A percentile compares a stretch with the other conserved stretches of the same genome.
Evolutionary conservation across 2,113 vertebrate species (phyloP).

Genomic region (Rhabdomys dilectus): DNA sequence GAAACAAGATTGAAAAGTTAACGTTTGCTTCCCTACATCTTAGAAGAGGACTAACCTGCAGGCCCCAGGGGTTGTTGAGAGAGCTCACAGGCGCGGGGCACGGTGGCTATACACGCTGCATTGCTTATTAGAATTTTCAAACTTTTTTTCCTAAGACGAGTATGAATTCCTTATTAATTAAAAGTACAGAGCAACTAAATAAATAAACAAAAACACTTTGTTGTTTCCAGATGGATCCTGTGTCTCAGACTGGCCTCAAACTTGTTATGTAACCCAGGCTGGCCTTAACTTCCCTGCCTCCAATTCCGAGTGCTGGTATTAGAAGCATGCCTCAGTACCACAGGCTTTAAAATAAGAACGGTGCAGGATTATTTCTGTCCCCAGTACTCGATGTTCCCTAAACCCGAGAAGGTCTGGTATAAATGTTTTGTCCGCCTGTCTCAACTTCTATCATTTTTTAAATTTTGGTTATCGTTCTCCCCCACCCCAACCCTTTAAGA

Average conservation of each 20-base stretch:
- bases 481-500: background rate
- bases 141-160: background rate
- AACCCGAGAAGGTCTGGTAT: background rate
- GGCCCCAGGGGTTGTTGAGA: rapidly evolving
- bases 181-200: background rate
- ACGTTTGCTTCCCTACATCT: background rate
- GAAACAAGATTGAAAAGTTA: background rate
- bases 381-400: no score
- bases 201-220: background rate
- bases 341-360: background rate
- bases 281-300: background rate
- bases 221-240: background rate
- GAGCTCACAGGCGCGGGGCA: background rate
- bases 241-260: background rate
- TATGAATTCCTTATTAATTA: background rate
- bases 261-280: background rate
- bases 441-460: background rate
- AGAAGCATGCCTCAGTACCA: background rate
- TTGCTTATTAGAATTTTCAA: background rate
- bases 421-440: background rate
- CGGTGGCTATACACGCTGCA: background rate
- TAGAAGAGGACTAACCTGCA: rapidly evolving
- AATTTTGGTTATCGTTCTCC: background rate
- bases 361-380: background rate
- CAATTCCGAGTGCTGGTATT: background rate